Conservation (phyloP, 2,888 invertebrate species). For the Sarcophaga subvicina region DNA sequence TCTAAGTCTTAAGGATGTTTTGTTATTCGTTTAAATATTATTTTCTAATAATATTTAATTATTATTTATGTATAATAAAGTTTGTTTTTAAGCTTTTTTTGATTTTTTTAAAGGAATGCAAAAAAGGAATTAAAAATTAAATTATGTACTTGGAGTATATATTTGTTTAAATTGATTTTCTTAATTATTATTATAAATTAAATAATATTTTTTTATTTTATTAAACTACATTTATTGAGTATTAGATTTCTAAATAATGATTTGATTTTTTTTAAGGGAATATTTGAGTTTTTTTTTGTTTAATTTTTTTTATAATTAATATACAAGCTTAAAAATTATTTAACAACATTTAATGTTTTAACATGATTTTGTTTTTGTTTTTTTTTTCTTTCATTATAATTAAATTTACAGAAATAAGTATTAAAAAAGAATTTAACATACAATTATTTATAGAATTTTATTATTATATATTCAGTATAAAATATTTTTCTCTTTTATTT, state of each 20-base stretch:
- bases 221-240: conserved; percentile 67
- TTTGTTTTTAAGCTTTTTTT: conserved; percentile 71
- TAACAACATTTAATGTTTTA: conserved; percentile 81
- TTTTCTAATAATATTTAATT: conserved; percentile 60
- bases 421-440: conserved; percentile 10
- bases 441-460: conserved; percentile 2
- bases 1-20: conserved; percentile 78
- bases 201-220: conserved; percentile 56
- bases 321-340: conserved; percentile 80
- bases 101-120: conserved; percentile 49
- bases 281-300: conserved; percentile 49
- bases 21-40: conserved; percentile 45
- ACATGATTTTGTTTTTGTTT: conserved; percentile 69
- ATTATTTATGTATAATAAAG: conserved; percentile 46
- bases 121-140: conserved; percentile 36
- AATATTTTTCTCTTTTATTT: conserved; percentile 23
- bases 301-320: conserved; percentile 70
- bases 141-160: conserved; percentile 71
- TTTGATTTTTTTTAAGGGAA: conserved; percentile 49
- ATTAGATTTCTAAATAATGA: conserved; percentile 69
- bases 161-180: conserved; percentile 53
- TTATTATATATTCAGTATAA: neutral
- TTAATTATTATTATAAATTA: conserved; percentile 43
- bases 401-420: conserved; percentile 30
- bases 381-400: conserved; percentile 40